Base-by-base conservation (phyloP, 92 coral and sea anemone genomes). In the Epizoanthus illoricatus region DNA sequence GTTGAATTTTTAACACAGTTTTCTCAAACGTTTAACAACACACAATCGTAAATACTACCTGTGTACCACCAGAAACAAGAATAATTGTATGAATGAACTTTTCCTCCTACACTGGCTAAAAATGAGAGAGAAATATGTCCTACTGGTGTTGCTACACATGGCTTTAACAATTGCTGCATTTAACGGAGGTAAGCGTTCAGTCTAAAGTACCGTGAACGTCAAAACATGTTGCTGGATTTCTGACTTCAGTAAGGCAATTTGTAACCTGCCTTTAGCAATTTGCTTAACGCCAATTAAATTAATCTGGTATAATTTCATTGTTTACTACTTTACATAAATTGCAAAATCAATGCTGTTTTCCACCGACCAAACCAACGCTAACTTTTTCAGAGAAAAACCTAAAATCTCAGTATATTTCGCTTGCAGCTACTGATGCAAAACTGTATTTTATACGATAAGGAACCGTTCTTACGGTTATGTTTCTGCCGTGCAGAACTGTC, bases 21-120 rank as follows among this genome's bases (percentile, higher is more conserved):
- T 78, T 20, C 21, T 0, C 64, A 43, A 63, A 40, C 45, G 68
- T 61, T 76, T 20, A 61, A 40, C 9, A 40, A 41, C 21, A 65
- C 70, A 41, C 19, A 63, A 66, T 19, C 43, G 71, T 63, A 19
- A 43, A 78, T 33, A 21, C 6, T 10, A 78, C 82, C 82, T 63
- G 82, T 23, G 21, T 64, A 55, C 82, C 82, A 78, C 71, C 82
- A 78, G 82, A 78, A 42, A 76, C 64, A 11, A 43, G 43, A 63
- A 12, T 63, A 62, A 52, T 56, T 43, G 28, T 63, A 33, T 41
- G 43, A 64, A 61, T 62, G 82, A 78, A 12, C n/a, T 62, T 66
- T 41, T 20, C 67, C 57, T 20, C 59, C 33, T 12, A 78, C 36
- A 42, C 59, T 61, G 28, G 52, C 56, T 16, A 20, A 78, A 55